These are phyloP conservation scores for Hemicordylus capensis DNA, from an alignment of 2,113 vertebrate species.

Conservation along the genomic window DNA sequence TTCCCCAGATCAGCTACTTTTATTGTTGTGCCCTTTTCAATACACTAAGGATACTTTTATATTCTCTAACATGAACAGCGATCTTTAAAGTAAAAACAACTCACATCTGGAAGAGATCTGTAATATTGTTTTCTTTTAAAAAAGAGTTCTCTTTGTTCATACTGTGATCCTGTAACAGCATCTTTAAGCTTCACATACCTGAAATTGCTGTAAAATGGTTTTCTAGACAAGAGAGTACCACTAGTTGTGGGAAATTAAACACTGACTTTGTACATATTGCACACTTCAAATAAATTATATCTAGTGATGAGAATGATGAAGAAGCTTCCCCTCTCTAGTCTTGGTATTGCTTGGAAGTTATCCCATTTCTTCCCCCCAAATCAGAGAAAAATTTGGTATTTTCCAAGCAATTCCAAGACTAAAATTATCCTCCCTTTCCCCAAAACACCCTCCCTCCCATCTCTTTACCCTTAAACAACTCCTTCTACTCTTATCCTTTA, in stretches of 20 bases:
- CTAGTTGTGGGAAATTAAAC: conserved; percentile 44
- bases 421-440: no score
- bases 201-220: conserved; percentile 55
- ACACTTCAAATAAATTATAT: conserved; percentile 29
- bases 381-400: no score
- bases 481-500: no score
- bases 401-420: no score
- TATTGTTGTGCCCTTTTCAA: conserved; percentile 58
- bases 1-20: conserved; percentile 54
- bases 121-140: conserved; percentile 39
- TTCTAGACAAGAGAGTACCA: conserved; percentile 45
- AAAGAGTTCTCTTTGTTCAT: conserved; percentile 45
- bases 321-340: no score
- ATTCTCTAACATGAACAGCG: conserved; percentile 42
- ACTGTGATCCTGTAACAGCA: conserved; percentile 42
- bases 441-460: no score
- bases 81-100: conserved; percentile 49
- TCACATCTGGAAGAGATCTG: conserved; percentile 39
- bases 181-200: conserved; percentile 42
- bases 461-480: no score
- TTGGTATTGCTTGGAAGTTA: no score
- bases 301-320: no score
- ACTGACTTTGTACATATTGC: conserved; percentile 39
- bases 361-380: no score
- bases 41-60: conserved; percentile 48